phyloP scores from a whole-genome alignment of 2,113 vertebrate species.

The Gambusia affinis region DNA sequence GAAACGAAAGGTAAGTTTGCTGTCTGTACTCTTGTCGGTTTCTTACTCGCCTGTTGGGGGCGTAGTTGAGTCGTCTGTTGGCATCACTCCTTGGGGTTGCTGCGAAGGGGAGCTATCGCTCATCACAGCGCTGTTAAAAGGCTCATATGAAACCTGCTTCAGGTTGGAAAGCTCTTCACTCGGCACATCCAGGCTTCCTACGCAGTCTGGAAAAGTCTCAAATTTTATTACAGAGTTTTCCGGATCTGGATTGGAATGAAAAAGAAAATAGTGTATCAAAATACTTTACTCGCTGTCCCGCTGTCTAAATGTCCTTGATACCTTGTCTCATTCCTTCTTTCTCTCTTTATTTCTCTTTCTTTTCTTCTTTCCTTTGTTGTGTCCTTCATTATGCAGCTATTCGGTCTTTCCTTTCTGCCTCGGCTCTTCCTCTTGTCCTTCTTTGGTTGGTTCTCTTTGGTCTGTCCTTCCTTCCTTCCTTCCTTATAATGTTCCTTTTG shows the following conservation, averaged over 20 bases:
- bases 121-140: not conserved
- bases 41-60: constrained; percentile 58
- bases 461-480: not conserved
- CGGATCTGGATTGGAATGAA: not conserved
- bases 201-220: not conserved
- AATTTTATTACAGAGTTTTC: not conserved
- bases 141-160: not conserved
- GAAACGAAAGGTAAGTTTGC: constrained; percentile 87
- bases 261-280: not conserved
- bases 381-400: not conserved
- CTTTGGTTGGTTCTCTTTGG: not conserved
- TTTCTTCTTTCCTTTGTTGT: not conserved
- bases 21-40: constrained; percentile 7
- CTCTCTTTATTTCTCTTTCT: not conserved
- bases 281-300: not conserved
- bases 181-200: not conserved
- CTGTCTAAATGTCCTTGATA: not conserved
- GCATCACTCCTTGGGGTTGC: not conserved
- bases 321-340: not conserved
- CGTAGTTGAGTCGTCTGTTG: constrained; percentile 34
- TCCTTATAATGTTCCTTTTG: not conserved
- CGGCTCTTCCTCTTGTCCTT: not conserved
- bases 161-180: not conserved
- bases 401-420: too few species aligned
- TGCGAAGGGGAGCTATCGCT: not conserved